These are phyloP conservation scores for Sminthurides aquaticus DNA, from an alignment of 2,888 invertebrate species.

Conservation along the genomic window DNA sequence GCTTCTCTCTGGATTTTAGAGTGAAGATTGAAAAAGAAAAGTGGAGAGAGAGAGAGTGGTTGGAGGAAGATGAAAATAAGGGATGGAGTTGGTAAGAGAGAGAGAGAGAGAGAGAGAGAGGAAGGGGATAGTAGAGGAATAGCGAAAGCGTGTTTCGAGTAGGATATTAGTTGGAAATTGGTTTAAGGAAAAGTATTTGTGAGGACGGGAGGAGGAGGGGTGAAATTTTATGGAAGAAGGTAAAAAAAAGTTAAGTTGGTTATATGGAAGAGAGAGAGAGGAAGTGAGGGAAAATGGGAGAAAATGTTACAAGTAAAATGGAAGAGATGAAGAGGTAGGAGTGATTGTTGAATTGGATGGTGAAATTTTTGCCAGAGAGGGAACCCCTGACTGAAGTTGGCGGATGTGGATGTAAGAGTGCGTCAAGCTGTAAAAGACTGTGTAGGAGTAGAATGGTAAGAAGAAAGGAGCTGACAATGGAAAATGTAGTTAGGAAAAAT, in stretches of 20 bases:
- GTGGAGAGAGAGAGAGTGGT: background rate
- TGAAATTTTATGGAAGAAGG: background rate
- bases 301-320: background rate
- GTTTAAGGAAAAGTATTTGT: slow-evolving; percentile 3
- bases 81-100: background rate
- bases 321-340: background rate
- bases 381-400: background rate
- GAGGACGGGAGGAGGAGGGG: too few relatives aligned
- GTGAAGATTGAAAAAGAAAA: background rate
- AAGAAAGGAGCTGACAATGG: background rate
- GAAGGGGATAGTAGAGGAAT: background rate
- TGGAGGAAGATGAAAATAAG: too few relatives aligned
- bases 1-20: too few relatives aligned
- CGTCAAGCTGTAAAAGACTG: background rate
- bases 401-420: background rate
- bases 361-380: background rate
- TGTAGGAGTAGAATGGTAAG: background rate
- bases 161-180: slow-evolving; percentile 7
- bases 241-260: background rate
- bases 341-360: slow-evolving; percentile 5
- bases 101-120: background rate
- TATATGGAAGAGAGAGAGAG: background rate
- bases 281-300: background rate
- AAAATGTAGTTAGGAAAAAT: slow-evolving; percentile 1
- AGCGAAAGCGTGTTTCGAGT: background rate